Percentiles rank a stretch among this genome's conserved stretches.
Conservation (phyloP, 2,113 vertebrate genomes). For the Stegostoma tigrinum region DNA sequence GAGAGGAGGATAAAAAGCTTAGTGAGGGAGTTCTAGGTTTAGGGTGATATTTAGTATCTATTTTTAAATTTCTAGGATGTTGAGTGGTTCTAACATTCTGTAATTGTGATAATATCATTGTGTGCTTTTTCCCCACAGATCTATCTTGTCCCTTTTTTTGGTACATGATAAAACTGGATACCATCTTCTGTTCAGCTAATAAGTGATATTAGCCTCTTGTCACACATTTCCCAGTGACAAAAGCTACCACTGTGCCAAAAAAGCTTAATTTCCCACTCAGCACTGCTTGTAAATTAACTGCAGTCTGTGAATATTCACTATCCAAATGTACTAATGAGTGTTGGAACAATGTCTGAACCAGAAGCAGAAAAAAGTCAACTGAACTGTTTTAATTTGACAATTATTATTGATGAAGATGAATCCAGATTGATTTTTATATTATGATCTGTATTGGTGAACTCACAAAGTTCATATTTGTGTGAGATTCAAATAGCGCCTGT, state of each 20-base stretch:
- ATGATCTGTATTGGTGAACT: neutral
- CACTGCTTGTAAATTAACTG: neutral
- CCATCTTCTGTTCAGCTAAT: neutral
- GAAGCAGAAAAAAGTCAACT: neutral
- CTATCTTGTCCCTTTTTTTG: no score
- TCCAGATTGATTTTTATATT: no score
- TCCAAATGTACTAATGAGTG: neutral
- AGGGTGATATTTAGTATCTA: neutral
- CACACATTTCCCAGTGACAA: neutral
- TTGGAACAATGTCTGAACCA: neutral
- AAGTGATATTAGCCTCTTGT: neutral
- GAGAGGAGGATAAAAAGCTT: neutral
- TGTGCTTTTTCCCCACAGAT: no score
- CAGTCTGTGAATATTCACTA: neutral
- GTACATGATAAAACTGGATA: neutral
- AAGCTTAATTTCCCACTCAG: neutral
- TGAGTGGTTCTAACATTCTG: neutral
- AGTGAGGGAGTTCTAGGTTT: neutral
- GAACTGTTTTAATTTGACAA: neutral
- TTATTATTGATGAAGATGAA: neutral
- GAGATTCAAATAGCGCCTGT: neutral
- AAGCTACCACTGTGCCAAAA: neutral
- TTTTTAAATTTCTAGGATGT: neutral
- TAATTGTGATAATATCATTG: neutral
- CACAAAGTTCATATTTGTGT: neutral